Percentiles rank a stretch among this genome's conserved stretches.
These are phyloP conservation scores for Xanthia icteritia DNA, from an alignment of 2,888 invertebrate genomes.

Conservation along the genomic window DNA sequence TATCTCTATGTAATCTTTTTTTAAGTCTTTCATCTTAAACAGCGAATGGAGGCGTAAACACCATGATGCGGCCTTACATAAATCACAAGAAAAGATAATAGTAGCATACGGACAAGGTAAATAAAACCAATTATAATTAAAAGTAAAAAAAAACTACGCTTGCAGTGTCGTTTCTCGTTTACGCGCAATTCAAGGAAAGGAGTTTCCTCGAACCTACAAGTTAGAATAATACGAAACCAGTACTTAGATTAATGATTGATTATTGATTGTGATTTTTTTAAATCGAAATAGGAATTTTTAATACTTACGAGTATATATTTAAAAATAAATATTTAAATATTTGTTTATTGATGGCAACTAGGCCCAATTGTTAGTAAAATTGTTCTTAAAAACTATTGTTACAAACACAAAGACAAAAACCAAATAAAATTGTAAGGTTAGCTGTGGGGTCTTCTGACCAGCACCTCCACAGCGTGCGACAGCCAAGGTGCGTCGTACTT, in stretches of 20 bases:
- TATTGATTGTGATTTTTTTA: neutral
- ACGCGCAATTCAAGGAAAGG: neutral
- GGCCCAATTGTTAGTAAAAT: no score
- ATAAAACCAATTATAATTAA: slow-evolving; percentile 2
- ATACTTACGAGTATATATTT: no score
- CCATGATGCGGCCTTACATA: neutral
- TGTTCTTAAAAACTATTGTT: no score
- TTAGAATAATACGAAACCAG: neutral
- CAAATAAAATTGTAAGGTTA: no score
- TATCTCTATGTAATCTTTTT: neutral
- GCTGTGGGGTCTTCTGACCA: no score
- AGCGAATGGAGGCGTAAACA: neutral
- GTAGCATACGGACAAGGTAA: neutral
- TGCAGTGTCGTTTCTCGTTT: neutral
- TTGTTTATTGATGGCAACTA: no score
- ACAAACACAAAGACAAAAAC: no score
- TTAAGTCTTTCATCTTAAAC: neutral
- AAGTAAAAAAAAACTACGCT: neutral
- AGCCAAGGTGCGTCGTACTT: no score
- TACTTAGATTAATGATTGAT: no score
- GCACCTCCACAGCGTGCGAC: no score
- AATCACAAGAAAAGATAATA: neutral
- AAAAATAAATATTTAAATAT: no score
- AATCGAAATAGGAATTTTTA: no score
- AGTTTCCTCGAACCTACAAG: neutral